These are phyloP conservation scores for Phrynocephalus vlangalii DNA, from an alignment of 2,797 vertebrate genomes.

Conservation along the genomic window DNA sequence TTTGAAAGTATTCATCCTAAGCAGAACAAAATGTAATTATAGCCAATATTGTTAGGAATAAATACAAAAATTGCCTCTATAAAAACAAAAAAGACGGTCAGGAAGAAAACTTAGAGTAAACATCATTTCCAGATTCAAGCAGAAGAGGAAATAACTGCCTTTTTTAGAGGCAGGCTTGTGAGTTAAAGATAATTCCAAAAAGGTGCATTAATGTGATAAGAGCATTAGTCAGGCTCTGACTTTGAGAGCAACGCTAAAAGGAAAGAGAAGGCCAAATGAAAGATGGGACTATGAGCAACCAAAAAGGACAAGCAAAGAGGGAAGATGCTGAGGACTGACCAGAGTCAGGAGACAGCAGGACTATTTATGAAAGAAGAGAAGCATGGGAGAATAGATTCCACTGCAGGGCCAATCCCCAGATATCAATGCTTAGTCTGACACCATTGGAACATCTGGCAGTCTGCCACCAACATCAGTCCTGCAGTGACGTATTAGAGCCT, in stretches of 20 bases:
- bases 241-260: not conserved
- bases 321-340: no score
- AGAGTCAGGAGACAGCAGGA: no score
- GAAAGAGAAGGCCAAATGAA: no score
- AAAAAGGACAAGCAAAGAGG: no score
- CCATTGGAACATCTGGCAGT: no score
- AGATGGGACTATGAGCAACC: no score
- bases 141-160: not conserved
- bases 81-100: conserved; percentile 5
- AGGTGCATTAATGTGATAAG: not conserved
- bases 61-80: not conserved
- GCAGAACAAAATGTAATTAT: not conserved
- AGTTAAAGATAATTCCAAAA: conserved; percentile 27
- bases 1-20: not conserved
- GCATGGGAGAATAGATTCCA: no score
- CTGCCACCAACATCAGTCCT: no score
- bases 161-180: not conserved
- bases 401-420: no score
- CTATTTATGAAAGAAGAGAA: no score
- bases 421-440: no score
- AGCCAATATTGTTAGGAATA: not conserved
- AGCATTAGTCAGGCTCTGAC: conserved; percentile 31
- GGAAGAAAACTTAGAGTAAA: conserved; percentile 18
- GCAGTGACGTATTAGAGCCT: no score
- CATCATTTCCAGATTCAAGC: not conserved